Base-by-base conservation (phyloP, 2,888 invertebrate genomes). In the Leptopterna dolabrata region DNA sequence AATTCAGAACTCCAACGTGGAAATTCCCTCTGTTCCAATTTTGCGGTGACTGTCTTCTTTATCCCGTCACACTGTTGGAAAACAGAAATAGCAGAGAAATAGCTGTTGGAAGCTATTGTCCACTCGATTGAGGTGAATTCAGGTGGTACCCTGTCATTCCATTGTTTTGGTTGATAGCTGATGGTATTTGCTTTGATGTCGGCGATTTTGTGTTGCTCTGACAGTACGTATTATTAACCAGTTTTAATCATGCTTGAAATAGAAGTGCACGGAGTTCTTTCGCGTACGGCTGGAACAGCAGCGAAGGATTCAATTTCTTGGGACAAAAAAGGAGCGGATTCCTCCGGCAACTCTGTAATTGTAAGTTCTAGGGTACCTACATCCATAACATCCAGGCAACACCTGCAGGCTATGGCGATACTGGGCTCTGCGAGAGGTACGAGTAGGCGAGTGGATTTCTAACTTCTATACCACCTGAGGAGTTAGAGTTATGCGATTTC, bases 281-380 rank as follows among this genome's bases (percentile, higher is more conserved):
- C 63, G 11, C 63, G 19, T 7, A 63, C 16, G 4, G 51, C n/a
- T 51, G n/a, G n/a, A 51, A 4, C n/a, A 16, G 0, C 51, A n/a
- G 24, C 73, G 73, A 73, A 73, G 73, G 36, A 73, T 73, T 73
- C 73, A 41, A 30, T 16, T n/a, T 16, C 30, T 36, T 7, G 41
- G n/a, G 36, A 16, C 73, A 41, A 73, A 29, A 73, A 73, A 73
- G 73, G 73, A 73, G 73, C 73, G 73, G 36, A 73, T 9, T 63
- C 63, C 63, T 63, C 63, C 73, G 41, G 36, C 73, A 73, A 41
- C 16, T 41, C 41, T 41, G 73, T 73, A 36, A 73, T 73, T 73
- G 73, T 73, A 36, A 73, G 73, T 36, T 16, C 73, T 73, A 7
- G 36, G 36, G n/a, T 73, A 63, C 73, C n/a, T 16, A 29, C 73